A percentile compares a stretch with the other conserved stretches of the same genome.
Conservation (phyloP, 2,888 invertebrate species). For the Julus scandinavius region DNA sequence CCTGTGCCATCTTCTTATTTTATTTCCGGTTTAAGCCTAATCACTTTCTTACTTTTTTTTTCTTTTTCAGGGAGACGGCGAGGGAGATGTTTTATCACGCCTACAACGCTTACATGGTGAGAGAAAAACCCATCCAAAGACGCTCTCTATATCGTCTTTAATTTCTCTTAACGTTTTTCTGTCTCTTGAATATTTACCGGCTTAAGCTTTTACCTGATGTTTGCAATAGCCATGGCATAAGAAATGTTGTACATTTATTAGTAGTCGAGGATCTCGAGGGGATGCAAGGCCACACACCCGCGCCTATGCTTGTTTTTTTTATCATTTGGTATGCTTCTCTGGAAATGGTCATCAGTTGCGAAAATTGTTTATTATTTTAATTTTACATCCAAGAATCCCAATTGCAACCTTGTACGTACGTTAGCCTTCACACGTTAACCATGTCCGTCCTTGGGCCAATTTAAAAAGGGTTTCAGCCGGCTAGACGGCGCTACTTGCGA, state of each 20-base stretch:
- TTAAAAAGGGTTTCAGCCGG: not conserved
- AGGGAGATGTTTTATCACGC: constrained; percentile 97
- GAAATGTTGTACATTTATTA: no score
- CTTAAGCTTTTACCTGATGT: no score
- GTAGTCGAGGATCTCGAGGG: no score
- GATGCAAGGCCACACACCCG: no score
- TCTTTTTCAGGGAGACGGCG: constrained; percentile 80
- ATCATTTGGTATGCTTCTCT: not conserved
- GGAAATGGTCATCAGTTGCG: not conserved
- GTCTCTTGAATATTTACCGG: not conserved
- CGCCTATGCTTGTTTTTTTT: not conserved
- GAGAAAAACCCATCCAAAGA: constrained; percentile 56
- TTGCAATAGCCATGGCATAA: no score
- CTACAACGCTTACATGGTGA: constrained; percentile 91
- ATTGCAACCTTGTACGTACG: not conserved
- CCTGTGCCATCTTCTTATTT: no score
- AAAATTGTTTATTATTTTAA: not conserved
- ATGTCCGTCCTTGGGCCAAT: not conserved
- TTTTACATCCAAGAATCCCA: not conserved
- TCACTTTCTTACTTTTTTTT: not conserved
- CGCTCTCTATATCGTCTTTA: not conserved
- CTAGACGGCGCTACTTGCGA: no score
- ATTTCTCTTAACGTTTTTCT: not conserved
- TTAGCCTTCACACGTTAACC: no score
- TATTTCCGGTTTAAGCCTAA: no score